Percentiles rank a stretch among this genome's conserved stretches.
phyloP scores from a whole-genome alignment of 2,113 vertebrate species.

The Platysternon megacephalum region DNA sequence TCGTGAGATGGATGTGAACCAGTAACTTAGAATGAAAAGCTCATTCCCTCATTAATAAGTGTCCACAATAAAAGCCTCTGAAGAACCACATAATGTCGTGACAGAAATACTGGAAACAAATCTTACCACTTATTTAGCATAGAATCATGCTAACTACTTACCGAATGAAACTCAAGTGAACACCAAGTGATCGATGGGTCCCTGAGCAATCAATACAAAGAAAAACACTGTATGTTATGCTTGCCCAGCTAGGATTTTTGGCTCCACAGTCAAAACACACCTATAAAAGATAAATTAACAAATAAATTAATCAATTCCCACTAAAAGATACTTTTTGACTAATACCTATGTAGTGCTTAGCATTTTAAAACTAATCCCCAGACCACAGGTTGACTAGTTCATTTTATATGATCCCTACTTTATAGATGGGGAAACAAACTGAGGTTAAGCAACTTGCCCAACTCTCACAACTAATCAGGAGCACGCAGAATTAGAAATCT shows the following conservation, averaged over 20 bases:
- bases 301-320: neutral
- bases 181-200: constrained; percentile 92
- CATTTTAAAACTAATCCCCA: neutral
- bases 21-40: neutral
- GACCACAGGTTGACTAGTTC: accelerated
- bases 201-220: constrained; percentile 97
- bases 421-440: neutral
- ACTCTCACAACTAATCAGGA: neutral
- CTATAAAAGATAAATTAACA: constrained; percentile 71
- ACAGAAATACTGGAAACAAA: neutral
- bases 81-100: neutral
- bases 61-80: neutral
- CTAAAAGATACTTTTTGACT: neutral
- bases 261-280: constrained; percentile 94
- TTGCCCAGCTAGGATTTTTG: constrained; percentile 98
- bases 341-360: neutral
- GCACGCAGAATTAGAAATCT: neutral
- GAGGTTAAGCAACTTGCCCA: neutral
- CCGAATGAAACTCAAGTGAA: constrained; percentile 96
- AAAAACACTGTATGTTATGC: constrained; percentile 96
- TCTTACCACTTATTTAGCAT: neutral
- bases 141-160: constrained; percentile 41
- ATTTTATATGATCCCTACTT: neutral
- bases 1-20: neutral
- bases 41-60: neutral